Base-by-base conservation (phyloP, 2,113 vertebrate genomes). In the Poeciliopsis turrubarensis region DNA sequence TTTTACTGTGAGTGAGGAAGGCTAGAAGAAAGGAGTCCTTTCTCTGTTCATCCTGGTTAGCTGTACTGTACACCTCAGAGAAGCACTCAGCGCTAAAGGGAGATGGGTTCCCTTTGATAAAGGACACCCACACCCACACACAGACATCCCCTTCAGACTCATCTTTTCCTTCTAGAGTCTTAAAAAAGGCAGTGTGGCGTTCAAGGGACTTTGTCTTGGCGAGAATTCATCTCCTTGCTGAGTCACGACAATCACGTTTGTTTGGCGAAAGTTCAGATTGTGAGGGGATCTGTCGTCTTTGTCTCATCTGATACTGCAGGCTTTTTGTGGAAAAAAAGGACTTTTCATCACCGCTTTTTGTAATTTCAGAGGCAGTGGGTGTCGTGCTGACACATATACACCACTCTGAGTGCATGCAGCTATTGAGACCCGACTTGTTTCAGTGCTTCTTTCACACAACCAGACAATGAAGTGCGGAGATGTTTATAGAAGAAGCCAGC, bases 1-100 rank as follows among this genome's bases (percentile, higher is more conserved):
- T 89, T 84, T 86, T 70, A 78, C 89, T 61, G 69, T 70, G 71
- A 89, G 74, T 82, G 80, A 80, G 72, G 77, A 72, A n/a, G 66
- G 69, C 61, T 2, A 67, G 78, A 92, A 94, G 90, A 94, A 94
- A 92, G 77, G 88, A 87, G 75, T 83, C 84, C 91, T 93, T 95
- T 92, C 90, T 90, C 81, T 70, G 73, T 71, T 61, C 74, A 41
- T 78, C 72, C 77, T 69, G 79, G 79, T 80, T 77, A 10, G 68
- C 87, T 78, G 85, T 88, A 87, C 85, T 83, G 89, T 92, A 91
- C 91, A 91, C 89, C 91, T 92, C 68, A 78, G 85, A 91, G 89
- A 87, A 92, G 89, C 91, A 89, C 90, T 92, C 89, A 91, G 85
- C 81, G 31, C 75, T 0, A 67, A 79, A 78, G 60, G 67, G 83